phyloP scores from a whole-genome alignment of 2,888 invertebrate genomes.

The Acronicta alni region DNA sequence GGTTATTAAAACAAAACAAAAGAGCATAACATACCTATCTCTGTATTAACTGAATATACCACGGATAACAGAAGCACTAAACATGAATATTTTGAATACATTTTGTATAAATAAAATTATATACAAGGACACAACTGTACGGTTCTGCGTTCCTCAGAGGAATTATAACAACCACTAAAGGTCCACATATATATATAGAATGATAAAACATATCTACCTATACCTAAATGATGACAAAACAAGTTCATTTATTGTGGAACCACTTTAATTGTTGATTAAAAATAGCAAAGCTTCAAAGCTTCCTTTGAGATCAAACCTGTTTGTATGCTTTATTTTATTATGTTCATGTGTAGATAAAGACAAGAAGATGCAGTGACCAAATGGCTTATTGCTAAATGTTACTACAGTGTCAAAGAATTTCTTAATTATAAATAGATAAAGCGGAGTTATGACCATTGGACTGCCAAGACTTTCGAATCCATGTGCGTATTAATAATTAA shows the following conservation, averaged over 20 bases:
- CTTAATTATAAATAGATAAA: no score
- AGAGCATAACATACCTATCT: conserved; percentile 30
- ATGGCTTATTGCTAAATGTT: no score
- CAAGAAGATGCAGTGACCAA: no score
- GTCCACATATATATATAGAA: conserved; percentile 40
- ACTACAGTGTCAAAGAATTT: no score
- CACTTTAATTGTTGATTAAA: conserved; percentile 29
- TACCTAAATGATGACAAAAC: conserved; percentile 38
- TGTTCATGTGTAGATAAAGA: no score
- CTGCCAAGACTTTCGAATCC: no score
- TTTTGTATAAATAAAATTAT: conserved; percentile 26
- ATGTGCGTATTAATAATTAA: no score
- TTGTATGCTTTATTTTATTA: no score
- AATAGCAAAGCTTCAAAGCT: conserved; percentile 32
- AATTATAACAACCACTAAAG: conserved; percentile 23
- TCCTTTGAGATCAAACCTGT: no score
- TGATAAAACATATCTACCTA: conserved; percentile 27
- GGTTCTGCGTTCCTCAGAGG: conserved; percentile 15
- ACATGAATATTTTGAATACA: conserved; percentile 31
- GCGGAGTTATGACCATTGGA: no score
- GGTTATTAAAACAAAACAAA: no score
- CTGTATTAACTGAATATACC: conserved; percentile 32
- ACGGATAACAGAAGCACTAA: conserved; percentile 30
- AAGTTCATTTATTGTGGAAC: conserved; percentile 33
- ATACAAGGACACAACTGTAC: conserved; percentile 45